Percentiles rank a stretch among this genome's conserved stretches.
These are phyloP conservation scores for Zhuqinia jingwanae DNA, from an alignment of 2,888 invertebrate genomes.

Conservation along the genomic window DNA sequence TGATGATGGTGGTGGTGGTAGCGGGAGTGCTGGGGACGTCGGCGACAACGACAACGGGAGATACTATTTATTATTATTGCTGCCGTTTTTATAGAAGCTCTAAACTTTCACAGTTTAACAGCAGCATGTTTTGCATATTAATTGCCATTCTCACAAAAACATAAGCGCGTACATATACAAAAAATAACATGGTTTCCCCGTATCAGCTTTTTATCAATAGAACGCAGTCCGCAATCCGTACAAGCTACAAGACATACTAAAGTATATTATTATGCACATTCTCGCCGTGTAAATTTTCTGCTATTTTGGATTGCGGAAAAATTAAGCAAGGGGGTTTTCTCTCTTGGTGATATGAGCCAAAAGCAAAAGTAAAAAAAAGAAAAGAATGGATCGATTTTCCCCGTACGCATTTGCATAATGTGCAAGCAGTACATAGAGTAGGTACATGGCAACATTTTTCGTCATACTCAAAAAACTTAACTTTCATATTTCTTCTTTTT, in stretches of 20 bases:
- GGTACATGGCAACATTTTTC: neutral
- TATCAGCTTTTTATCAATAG: no score
- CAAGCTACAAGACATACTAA: no score
- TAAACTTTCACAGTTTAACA: neutral
- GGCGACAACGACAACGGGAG: neutral
- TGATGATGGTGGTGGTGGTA: neutral
- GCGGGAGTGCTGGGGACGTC: neutral
- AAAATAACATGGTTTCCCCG: no score
- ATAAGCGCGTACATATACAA: no score
- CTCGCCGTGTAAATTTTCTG: no score
- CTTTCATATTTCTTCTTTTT: neutral
- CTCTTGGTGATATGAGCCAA: neutral
- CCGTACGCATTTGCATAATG: slow-evolving; percentile 13
- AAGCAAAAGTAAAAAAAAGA: no score
- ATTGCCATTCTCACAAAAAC: slow-evolving; percentile 8
- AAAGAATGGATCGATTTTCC: no score
- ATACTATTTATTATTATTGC: slow-evolving; percentile 29
- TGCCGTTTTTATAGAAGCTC: neutral
- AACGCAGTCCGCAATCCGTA: no score
- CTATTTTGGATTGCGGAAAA: no score
- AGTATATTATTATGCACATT: no score
- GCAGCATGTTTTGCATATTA: slow-evolving; percentile 42
- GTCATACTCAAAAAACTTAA: neutral
- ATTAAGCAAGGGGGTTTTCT: neutral
- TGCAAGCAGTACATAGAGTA: neutral